Evolutionary conservation across 2,888 invertebrate genomes (phyloP).

Genomic region (Chrysolina oricalcia): DNA sequence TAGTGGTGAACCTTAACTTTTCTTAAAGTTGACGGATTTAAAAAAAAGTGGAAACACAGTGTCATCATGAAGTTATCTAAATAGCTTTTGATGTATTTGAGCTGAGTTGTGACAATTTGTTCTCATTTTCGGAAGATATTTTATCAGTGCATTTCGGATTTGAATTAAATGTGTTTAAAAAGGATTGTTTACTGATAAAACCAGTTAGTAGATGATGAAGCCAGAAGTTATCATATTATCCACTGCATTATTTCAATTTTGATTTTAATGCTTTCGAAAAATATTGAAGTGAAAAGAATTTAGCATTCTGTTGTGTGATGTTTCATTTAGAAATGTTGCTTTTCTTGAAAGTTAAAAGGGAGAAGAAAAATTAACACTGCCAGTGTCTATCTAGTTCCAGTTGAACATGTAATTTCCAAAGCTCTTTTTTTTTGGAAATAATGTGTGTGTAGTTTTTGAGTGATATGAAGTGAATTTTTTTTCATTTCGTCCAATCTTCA

Average conservation of each 20-base stretch:
- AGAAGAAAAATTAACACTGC: background rate
- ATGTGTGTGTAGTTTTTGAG: background rate
- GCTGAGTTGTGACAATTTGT: too few relatives aligned
- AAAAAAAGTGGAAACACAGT: too few relatives aligned
- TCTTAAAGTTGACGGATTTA: too few relatives aligned
- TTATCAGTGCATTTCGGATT: background rate
- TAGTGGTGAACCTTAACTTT: too few relatives aligned
- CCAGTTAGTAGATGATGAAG: background rate
- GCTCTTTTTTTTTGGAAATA: background rate
- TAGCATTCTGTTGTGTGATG: background rate
- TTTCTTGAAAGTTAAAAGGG: background rate
- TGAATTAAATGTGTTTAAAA: constrained; percentile 6
- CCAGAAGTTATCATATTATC: background rate
- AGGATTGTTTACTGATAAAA: background rate
- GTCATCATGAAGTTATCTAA: too few relatives aligned
- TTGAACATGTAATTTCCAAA: background rate
- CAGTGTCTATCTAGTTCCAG: background rate
- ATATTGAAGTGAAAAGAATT: background rate
- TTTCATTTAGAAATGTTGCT: background rate
- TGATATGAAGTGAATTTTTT: background rate
- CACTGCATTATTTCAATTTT: background rate
- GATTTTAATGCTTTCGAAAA: background rate
- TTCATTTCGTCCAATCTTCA: background rate
- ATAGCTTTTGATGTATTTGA: too few relatives aligned
- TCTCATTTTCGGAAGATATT: background rate